These are phyloP conservation scores for Octodon degus DNA, from an alignment of 2,113 vertebrate genomes.

Conservation along the genomic window DNA sequence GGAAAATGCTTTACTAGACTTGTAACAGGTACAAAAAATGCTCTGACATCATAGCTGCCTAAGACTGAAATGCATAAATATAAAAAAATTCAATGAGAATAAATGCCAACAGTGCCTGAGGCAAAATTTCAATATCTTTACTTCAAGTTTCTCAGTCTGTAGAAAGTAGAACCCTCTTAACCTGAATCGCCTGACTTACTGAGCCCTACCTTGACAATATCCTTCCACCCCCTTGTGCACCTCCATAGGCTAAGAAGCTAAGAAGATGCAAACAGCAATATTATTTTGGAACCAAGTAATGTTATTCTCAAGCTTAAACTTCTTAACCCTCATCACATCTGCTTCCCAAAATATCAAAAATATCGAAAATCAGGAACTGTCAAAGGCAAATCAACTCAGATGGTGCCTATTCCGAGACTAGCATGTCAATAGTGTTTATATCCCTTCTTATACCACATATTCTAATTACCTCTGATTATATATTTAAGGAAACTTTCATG, in stretches of 20 bases:
- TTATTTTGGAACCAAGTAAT: slow-evolving; percentile 73
- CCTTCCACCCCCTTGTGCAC: not conserved
- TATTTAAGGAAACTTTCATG: slow-evolving; percentile 81
- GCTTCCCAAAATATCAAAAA: slow-evolving; percentile 81
- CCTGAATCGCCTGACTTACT: slow-evolving; percentile 8
- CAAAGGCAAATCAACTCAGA: slow-evolving; percentile 81
- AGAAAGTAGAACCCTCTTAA: slow-evolving; percentile 5
- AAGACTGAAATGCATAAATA: not conserved
- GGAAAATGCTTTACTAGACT: slow-evolving; percentile 47
- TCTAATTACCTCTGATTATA: slow-evolving; percentile 81
- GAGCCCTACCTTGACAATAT: not conserved
- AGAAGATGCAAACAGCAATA: slow-evolving; percentile 53
- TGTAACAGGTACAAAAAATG: not conserved
- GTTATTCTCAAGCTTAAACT: slow-evolving; percentile 69
- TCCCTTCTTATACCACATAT: slow-evolving; percentile 72
- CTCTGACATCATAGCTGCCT: not conserved
- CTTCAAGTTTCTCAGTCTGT: slow-evolving; percentile 12
- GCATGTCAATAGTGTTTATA: slow-evolving; percentile 80
- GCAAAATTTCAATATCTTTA: slow-evolving; percentile 33
- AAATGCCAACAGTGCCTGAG: not conserved
- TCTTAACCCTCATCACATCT: slow-evolving; percentile 78
- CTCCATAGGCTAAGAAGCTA: slow-evolving; percentile 48
- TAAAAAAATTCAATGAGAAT: slow-evolving; percentile 41
- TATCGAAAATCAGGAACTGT: slow-evolving; percentile 81
- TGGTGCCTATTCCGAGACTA: slow-evolving; percentile 78